These are phyloP conservation scores for Drosophila quinaria DNA, from an alignment of 2,888 invertebrate species.

Conservation along the genomic window DNA sequence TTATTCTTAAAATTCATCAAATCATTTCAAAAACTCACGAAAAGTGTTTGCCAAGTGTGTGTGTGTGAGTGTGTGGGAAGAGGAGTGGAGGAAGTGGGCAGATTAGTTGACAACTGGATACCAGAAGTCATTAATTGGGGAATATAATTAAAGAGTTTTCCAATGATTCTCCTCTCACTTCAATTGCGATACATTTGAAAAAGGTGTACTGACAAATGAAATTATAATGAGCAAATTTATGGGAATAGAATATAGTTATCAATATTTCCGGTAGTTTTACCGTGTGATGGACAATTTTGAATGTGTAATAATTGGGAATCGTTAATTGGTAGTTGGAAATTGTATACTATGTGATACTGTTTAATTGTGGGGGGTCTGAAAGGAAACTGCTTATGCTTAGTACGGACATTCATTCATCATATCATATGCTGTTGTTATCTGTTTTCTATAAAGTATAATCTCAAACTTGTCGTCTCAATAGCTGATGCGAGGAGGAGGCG, in stretches of 20 bases:
- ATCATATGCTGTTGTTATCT: constrained; percentile 53
- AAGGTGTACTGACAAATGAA: constrained; percentile 44
- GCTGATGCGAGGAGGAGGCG: constrained; percentile 69
- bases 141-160: neutral
- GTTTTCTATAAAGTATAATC: constrained; percentile 80
- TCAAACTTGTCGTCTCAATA: constrained; percentile 85
- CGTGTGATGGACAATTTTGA: constrained; percentile 7
- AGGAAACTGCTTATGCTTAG: constrained; percentile 74
- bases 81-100: constrained; percentile 4
- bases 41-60: constrained; percentile 44
- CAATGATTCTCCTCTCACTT: neutral
- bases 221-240: constrained; percentile 30
- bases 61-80: constrained; percentile 17
- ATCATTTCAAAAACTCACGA: constrained; percentile 44
- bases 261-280: constrained; percentile 8
- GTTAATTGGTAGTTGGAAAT: constrained; percentile 17
- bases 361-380: constrained; percentile 32
- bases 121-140: constrained; percentile 7
- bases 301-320: constrained; percentile 7
- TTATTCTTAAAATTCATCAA: constrained; percentile 54
- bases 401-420: constrained; percentile 78
- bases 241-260: constrained; percentile 15
- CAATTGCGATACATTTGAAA: constrained; percentile 1
- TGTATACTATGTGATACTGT: constrained; percentile 39
- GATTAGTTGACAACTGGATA: constrained; percentile 32